phyloP scores from a whole-genome alignment of 2,888 invertebrate genomes.

The Drosophila nr. fundita region DNA sequence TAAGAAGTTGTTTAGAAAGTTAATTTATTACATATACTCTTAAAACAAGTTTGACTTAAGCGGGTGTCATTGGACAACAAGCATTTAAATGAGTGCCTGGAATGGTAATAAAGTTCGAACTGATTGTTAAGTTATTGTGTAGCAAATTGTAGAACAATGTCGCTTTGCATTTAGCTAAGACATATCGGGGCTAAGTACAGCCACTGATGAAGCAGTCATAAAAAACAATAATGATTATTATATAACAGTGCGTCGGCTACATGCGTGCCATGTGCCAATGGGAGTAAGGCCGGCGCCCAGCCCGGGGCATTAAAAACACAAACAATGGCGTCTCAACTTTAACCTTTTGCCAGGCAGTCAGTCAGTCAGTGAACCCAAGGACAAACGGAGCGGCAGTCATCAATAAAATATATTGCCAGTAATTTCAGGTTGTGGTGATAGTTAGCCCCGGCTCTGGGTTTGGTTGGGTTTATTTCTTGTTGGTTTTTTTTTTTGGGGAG shows the following conservation, averaged over 20 bases:
- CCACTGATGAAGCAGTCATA: slow-evolving; percentile 38
- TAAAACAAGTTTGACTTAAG: background rate
- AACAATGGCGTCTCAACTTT: slow-evolving; percentile 52
- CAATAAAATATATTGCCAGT: slow-evolving; percentile 66
- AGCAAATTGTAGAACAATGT: slow-evolving; percentile 3
- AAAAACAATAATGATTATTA: slow-evolving; percentile 47
- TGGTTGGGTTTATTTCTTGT: background rate
- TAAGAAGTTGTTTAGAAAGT: background rate
- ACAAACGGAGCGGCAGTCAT: slow-evolving; percentile 52
- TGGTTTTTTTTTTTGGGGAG: background rate
- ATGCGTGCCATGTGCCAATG: slow-evolving; percentile 3
- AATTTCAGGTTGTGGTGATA: slow-evolving; percentile 37
- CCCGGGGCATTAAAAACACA: slow-evolving; percentile 24
- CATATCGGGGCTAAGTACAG: slow-evolving; percentile 1
- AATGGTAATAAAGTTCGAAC: slow-evolving; percentile 28
- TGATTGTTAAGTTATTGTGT: slow-evolving; percentile 33
- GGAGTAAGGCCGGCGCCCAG: background rate
- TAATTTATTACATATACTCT: too few relatives aligned
- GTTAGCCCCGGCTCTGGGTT: background rate
- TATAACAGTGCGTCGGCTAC: slow-evolving; percentile 19
- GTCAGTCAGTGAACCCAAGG: slow-evolving; percentile 38
- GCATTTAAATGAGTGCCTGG: slow-evolving; percentile 24
- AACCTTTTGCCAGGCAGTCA: slow-evolving; percentile 48
- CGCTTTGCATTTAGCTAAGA: background rate
- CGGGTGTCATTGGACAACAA: slow-evolving; percentile 25